These are phyloP conservation scores for Apocrypta bakeri DNA, from an alignment of 1,140 invertebrate species.

Conservation along the genomic window DNA sequence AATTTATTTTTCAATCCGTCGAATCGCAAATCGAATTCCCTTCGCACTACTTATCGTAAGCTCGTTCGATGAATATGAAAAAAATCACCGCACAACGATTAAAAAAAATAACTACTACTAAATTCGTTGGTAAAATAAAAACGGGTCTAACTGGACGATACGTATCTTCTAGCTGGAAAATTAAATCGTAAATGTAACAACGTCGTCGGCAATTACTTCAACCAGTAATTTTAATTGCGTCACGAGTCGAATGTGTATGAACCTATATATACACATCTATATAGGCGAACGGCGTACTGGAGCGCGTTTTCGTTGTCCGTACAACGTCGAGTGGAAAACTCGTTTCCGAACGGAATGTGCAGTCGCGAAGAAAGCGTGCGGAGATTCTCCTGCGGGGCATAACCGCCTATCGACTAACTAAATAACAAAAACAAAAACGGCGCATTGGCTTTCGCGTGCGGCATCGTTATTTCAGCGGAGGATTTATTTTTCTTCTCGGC, in stretches of 20 bases:
- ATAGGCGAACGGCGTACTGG: background rate
- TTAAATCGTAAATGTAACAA: conserved; percentile 50
- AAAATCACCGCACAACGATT: background rate
- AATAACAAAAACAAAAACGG: conserved; percentile 37
- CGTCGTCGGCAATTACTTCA: conserved; percentile 43
- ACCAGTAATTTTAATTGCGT: conserved; percentile 49
- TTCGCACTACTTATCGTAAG: background rate
- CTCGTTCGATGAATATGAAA: background rate
- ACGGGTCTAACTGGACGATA: conserved; percentile 11
- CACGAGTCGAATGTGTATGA: conserved; percentile 24
- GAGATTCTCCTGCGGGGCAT: conserved; percentile 44
- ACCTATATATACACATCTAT: background rate
- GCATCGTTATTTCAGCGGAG: conserved; percentile 5
- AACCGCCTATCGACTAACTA: conserved; percentile 2
- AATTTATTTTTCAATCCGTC: background rate
- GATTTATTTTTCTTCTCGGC: conserved; percentile 16
- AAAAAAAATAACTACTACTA: too few relatives aligned
- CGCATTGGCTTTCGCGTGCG: background rate
- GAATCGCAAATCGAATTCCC: conserved; percentile 2
- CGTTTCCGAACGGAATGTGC: conserved; percentile 38
- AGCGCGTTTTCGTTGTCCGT: conserved; percentile 25
- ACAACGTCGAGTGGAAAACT: conserved; percentile 27
- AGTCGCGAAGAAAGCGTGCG: conserved; percentile 28
- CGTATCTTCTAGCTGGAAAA: conserved; percentile 17
- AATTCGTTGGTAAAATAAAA: too few relatives aligned